A percentile compares a stretch with the other conserved stretches of the same genome.
These are phyloP conservation scores for Coracias cyanogaster DNA, from an alignment of 2,797 vertebrate species.

Conservation along the genomic window DNA sequence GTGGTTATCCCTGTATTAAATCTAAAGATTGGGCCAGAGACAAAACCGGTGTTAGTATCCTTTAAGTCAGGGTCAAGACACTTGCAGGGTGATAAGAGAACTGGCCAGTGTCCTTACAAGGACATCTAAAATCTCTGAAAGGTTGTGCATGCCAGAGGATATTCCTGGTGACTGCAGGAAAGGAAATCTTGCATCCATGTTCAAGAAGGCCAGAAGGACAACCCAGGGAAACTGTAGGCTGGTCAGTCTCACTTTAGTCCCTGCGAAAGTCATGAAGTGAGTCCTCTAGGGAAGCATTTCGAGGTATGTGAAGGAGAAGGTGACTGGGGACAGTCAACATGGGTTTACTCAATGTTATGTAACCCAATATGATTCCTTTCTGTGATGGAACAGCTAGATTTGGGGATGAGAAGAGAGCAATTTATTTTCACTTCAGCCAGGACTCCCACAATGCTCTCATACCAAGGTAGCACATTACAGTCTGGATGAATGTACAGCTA, in stretches of 20 bases:
- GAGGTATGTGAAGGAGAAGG: not conserved
- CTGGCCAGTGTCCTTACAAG: not conserved
- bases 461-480: not conserved
- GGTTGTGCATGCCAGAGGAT: not conserved
- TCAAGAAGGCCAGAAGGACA: not conserved
- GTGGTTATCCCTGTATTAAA: not conserved
- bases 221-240: not conserved
- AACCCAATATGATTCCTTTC: not conserved
- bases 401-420: not conserved
- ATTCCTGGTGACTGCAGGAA: not conserved
- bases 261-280: not conserved
- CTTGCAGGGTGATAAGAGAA: not conserved
- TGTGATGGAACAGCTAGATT: accelerated
- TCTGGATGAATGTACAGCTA: not conserved
- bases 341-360: not conserved
- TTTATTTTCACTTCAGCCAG: not conserved
- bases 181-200: not conserved
- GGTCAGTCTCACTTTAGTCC: not conserved
- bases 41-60: not conserved
- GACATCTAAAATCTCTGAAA: not conserved
- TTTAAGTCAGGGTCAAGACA: not conserved
- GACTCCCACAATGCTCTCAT: not conserved
- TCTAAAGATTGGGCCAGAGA: not conserved
- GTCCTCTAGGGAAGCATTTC: not conserved
- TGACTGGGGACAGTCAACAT: not conserved